phyloP scores from a whole-genome alignment of 1,140 invertebrate genomes.

The Nilaparvata lugens region DNA sequence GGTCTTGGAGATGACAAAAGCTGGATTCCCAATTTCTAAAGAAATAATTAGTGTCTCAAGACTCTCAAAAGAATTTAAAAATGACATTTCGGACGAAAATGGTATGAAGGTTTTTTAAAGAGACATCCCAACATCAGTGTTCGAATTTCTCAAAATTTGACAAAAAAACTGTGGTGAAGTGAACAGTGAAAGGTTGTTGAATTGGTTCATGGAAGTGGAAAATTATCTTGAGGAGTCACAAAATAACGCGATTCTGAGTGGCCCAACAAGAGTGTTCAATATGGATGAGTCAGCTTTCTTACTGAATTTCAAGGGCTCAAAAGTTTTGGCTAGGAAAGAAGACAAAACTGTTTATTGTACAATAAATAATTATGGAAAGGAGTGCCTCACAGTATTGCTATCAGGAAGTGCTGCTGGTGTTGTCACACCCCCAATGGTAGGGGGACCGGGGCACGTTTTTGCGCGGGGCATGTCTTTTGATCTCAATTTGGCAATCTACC shows the following conservation, averaged over 20 bases:
- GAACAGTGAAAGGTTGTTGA: conserved; percentile 19
- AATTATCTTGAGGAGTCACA: conserved; percentile 24
- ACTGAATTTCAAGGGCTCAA: too few relatives aligned
- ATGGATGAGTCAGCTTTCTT: conserved; percentile 16
- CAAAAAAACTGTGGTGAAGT: conserved; percentile 21
- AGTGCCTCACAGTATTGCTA: too few relatives aligned
- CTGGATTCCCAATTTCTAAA: conserved; percentile 32
- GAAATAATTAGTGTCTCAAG: conserved; percentile 29
- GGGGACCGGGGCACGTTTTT: too few relatives aligned
- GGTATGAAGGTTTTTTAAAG: background rate
- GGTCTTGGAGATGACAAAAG: conserved; percentile 30
- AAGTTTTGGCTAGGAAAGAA: too few relatives aligned
- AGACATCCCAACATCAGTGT: background rate
- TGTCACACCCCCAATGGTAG: too few relatives aligned
- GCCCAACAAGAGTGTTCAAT: conserved; percentile 20
- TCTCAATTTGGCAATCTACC: too few relatives aligned
- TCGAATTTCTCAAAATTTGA: conserved; percentile 25
- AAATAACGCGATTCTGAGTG: conserved; percentile 23
- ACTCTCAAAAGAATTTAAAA: conserved; percentile 28
- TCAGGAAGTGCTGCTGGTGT: too few relatives aligned
- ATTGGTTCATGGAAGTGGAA: conserved; percentile 30
- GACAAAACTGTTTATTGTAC: too few relatives aligned
- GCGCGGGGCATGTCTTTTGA: too few relatives aligned
- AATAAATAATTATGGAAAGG: too few relatives aligned
- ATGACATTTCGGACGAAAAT: conserved; percentile 1